These are phyloP conservation scores for Eupithecia vulgata DNA, from an alignment of 2,888 invertebrate genomes.

Conservation along the genomic window DNA sequence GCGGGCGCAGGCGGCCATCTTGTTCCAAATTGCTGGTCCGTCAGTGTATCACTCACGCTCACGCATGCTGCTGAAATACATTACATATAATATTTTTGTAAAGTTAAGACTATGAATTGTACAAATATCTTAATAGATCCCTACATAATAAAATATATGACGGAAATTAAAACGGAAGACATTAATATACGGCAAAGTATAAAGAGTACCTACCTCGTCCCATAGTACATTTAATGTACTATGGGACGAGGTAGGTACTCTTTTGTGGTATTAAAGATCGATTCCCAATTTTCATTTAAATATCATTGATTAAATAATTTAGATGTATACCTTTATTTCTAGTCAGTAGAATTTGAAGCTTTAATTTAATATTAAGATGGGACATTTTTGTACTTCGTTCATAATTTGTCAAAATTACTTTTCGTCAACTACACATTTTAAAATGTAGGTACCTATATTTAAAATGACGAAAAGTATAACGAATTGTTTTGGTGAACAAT, in stretches of 20 bases:
- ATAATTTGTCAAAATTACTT: background rate
- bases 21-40: conserved; percentile 75
- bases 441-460: no score
- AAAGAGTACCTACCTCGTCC: no score
- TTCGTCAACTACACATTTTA: background rate
- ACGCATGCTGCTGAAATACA: conserved; percentile 52
- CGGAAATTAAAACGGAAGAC: background rate
- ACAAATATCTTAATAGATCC: no score
- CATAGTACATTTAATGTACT: no score
- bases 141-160: background rate
- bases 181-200: background rate
- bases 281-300: background rate
- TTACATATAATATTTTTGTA: background rate
- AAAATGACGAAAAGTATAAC: no score
- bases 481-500: background rate
- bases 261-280: background rate
- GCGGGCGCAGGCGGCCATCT: conserved; percentile 76
- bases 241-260: background rate
- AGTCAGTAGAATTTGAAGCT: background rate
- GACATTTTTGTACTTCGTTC: background rate
- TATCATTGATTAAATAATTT: no score
- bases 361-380: background rate
- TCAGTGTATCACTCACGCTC: conserved; percentile 79
- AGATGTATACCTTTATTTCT: background rate
- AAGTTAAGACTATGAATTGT: no score